Evolutionary conservation across 2,113 vertebrate species (phyloP), one percentile per base, ranked within the genome.

Genomic region (Fulmarus glacialis): DNA sequence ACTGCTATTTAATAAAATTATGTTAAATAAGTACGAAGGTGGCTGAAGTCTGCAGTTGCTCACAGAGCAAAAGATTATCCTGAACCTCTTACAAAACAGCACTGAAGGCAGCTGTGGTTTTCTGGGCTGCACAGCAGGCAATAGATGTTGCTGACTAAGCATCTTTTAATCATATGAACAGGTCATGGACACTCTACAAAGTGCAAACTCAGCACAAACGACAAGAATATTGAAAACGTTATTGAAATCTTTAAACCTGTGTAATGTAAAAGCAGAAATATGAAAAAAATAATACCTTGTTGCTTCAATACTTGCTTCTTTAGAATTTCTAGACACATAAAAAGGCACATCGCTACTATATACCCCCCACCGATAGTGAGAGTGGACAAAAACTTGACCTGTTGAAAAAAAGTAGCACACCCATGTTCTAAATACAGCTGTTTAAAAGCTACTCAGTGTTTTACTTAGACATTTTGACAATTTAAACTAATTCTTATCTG

Each of bases 281-380:
- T 42, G 47, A 74, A 71, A 50, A 90, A 77, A 68, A 64, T 26
- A 64, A 64, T 97, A 98, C 98, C 89, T 97, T 90, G 98, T 98
- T 90, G 97, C 78, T 90, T 98, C 40, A 59, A 96, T 19, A 4
- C 15, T 40, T 52, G 19, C 60, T 14, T 42, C 24, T 23, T 34
- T 40, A 62, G 74, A 78, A 29, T 50, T 73, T 11, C 47, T 80
- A 73, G 91, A 96, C 29, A 92, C 8, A 43, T 98, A 98, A 92
- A 98, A 99, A 52, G 97, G 98, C 58, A 95, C 42, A 42, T 42
- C 40, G 12, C 40, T 40, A 40, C 40, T 40, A 40, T 40, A 98
- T 12, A 99, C 97, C 2, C 98, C 98, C 98, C 98, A 99, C 60
- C 96, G 88, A 18, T 98, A 96, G 87, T 98, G 98, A 93, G 98